phyloP scores from a whole-genome alignment of 2,113 vertebrate genomes.

The Cottus gobio region DNA sequence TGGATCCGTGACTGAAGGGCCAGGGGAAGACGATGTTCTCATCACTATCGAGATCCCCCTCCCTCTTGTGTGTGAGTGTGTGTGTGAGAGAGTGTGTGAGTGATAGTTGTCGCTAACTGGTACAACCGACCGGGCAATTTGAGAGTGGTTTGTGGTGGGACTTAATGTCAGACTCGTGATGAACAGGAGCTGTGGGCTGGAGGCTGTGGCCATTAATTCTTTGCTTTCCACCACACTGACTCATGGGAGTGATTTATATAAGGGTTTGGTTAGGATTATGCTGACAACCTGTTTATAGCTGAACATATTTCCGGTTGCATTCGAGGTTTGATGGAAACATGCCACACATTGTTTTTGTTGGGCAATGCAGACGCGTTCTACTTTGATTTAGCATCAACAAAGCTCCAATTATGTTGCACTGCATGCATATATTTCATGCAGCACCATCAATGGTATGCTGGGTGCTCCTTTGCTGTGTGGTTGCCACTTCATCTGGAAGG shows the following conservation, averaged over 20 bases:
- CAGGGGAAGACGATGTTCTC: background rate
- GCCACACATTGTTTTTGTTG: background rate
- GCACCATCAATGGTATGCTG: background rate
- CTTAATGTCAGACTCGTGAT: conserved; percentile 1
- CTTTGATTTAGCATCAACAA: background rate
- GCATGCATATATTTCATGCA: background rate
- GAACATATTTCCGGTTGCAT: background rate
- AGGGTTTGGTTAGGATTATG: background rate
- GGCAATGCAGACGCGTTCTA: background rate
- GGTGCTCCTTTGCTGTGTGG: background rate
- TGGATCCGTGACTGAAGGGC: background rate
- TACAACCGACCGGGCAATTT: conserved; percentile 9
- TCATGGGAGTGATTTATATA: conserved; percentile 21
- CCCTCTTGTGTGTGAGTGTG: background rate
- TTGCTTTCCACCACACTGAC: conserved; percentile 9
- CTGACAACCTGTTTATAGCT: background rate
- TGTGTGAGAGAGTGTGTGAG: too few species aligned
- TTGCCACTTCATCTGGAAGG: background rate
- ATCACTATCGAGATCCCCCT: background rate
- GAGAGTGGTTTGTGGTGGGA: conserved; percentile 32
- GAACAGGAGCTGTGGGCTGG: background rate
- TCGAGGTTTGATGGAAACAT: conserved; percentile 4
- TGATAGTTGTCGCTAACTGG: conserved; percentile 8
- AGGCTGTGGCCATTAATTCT: conserved; percentile 9
- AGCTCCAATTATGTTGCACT: background rate